phyloP scores from a whole-genome alignment of 1,140 invertebrate species.

The Camponotus pennsylvanicus region DNA sequence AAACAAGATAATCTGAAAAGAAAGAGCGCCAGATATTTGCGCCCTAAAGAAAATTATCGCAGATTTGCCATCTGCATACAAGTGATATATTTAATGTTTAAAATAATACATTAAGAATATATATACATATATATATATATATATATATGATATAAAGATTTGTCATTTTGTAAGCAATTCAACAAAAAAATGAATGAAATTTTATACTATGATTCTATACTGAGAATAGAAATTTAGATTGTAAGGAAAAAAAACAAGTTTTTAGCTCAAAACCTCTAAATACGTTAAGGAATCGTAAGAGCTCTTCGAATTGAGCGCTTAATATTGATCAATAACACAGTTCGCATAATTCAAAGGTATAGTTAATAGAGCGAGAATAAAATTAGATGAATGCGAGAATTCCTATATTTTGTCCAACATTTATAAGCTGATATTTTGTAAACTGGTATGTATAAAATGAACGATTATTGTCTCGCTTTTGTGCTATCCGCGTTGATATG shows the following conservation, averaged over 20 bases:
- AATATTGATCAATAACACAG: conserved; percentile 38
- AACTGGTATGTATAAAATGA: background rate
- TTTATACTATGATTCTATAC: conserved; percentile 74
- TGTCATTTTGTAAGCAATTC: conserved; percentile 66
- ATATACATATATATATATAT: conserved; percentile 10
- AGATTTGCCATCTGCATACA: conserved; percentile 49
- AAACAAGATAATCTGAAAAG: conserved; percentile 1
- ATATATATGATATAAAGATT: conserved; percentile 48
- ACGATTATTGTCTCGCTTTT: conserved; percentile 18
- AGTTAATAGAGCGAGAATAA: conserved; percentile 32
- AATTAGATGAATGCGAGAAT: conserved; percentile 33
- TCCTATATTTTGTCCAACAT: conserved; percentile 5
- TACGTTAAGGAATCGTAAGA: conserved; percentile 59
- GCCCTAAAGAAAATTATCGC: conserved; percentile 49
- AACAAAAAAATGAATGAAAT: conserved; percentile 49
- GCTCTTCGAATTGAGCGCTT: conserved; percentile 62
- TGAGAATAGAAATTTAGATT: conserved; percentile 64
- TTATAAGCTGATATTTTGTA: background rate
- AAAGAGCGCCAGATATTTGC: conserved; percentile 40
- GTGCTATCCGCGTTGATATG: conserved; percentile 16
- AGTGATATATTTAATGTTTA: conserved; percentile 73
- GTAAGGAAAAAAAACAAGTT: conserved; percentile 54
- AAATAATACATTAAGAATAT: conserved; percentile 63
- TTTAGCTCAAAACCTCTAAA: conserved; percentile 58
- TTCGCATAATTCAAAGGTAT: conserved; percentile 52